phyloP scores from a whole-genome alignment of 2,113 vertebrate species.

The Bubo bubo region DNA sequence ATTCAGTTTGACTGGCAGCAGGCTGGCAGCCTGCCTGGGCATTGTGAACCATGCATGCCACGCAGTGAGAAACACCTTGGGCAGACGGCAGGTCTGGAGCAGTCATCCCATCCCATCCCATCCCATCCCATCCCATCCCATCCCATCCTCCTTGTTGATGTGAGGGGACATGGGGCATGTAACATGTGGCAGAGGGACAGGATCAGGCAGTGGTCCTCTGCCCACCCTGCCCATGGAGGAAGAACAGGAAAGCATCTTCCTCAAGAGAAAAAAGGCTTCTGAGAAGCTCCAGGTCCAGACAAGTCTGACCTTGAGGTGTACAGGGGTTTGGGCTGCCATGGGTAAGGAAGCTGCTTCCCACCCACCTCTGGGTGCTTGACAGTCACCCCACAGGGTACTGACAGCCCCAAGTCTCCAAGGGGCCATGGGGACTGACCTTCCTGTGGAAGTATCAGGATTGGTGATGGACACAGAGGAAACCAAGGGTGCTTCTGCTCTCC shows the following conservation, averaged over 20 bases:
- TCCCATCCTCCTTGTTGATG: not conserved
- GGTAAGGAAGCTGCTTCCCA: not conserved
- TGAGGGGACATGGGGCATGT: not conserved
- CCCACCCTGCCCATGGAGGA: not conserved
- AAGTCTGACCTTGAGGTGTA: not conserved
- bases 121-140: not conserved
- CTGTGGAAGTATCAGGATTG: too few species aligned
- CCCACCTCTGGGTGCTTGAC: not conserved
- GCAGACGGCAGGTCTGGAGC: not conserved
- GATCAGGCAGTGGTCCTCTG: not conserved
- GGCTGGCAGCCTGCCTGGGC: not conserved
- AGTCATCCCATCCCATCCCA: not conserved
- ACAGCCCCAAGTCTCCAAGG: not conserved
- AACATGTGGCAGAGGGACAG: not conserved
- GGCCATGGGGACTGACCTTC: not conserved
- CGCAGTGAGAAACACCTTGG: not conserved
- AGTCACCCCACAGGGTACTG: not conserved
- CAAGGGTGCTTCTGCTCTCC: not conserved
- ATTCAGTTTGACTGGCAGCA: not conserved
- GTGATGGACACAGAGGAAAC: not conserved
- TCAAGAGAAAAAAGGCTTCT: not conserved
- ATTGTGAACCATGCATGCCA: accelerated
- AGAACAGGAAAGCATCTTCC: not conserved
- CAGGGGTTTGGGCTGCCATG: not conserved
- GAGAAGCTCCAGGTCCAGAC: not conserved